Conservation (phyloP, 1,140 invertebrate genomes). For the Pogonus chalceus region DNA sequence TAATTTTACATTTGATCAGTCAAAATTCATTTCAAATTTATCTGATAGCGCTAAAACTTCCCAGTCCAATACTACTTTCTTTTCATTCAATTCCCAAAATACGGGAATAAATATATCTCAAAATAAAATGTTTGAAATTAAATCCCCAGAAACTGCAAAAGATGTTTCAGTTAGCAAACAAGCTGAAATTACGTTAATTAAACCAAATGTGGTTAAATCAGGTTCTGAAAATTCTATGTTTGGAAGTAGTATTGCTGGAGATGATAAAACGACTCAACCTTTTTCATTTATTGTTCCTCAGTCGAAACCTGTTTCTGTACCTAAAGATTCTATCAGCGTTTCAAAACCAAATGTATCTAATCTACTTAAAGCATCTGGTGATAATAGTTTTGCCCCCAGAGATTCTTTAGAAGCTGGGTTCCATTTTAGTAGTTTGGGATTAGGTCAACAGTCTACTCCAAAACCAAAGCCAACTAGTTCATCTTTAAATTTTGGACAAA, state of each 20-base stretch:
- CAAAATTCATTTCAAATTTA: not conserved
- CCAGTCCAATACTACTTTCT: not conserved
- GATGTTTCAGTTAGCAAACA: not conserved
- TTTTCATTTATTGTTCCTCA: not conserved
- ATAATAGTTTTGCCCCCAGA: not conserved
- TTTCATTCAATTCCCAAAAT: not conserved
- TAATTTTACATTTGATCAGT: not conserved
- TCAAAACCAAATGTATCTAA: not conserved
- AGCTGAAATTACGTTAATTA: not conserved
- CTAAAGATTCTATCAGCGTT: not conserved
- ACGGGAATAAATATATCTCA: not conserved
- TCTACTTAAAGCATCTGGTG: not conserved
- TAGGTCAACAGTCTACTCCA: slow-evolving; percentile 1
- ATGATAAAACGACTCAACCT: not conserved
- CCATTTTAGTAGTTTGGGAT: not conserved
- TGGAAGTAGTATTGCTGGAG: not conserved
- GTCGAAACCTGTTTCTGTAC: not conserved
- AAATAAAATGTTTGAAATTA: not conserved
- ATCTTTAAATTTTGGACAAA: not conserved
- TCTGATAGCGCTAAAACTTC: no score
- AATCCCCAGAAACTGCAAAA: not conserved
- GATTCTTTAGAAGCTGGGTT: not conserved
- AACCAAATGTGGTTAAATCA: not conserved
- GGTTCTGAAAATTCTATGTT: not conserved
- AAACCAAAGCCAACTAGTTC: not conserved